Evolutionary conservation across 2,113 vertebrate genomes (phyloP), one percentile per base, ranked within the genome.

Genomic region (Glaucidium brasilianum): DNA sequence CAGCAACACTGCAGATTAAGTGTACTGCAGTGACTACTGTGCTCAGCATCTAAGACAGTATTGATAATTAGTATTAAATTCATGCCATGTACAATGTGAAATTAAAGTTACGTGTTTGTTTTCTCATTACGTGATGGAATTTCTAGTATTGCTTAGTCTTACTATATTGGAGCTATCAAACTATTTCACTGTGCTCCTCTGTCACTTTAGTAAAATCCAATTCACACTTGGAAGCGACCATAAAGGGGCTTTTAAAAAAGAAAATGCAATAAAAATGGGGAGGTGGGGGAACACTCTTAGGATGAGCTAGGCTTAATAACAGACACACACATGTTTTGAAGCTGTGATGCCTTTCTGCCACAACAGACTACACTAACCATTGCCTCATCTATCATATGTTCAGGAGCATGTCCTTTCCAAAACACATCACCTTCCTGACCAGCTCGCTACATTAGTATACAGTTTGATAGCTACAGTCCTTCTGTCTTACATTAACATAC

Each of bases 41-140:
- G 19, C 43, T 90, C 35, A 79, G 62, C 16, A 66, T 68, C 95
- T 82, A 87, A 63, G 41, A 81, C 6, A 76, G 21, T 45, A 77
- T 80, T 85, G 83, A 53, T 49, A 94, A 94, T 85, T 56, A 95
- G 76, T 53, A 95, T 26, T 93, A 92, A 80, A 80, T 69, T 78
- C 30, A 41, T 84, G 56, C n/a, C 60, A 87, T 7, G 35, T 64
- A 87, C 37, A 52, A 85, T 27, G 10, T 52, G 56, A 86, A 94
- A 94, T 39, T 77, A n/a, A 85, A 93, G 52, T 91, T 87, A 75
- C 32, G 23, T 23, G 7, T 72, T 87, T 84, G 85, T 84, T 74
- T 92, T 79, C 66, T 68, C 58, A 79, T 81, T 93, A 91, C 0
- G 0, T 39, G 41, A 83, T 7, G 34, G 29, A 55, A 78, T 69